These are phyloP conservation scores for Agapetus fuscipes DNA, from an alignment of 2,888 invertebrate genomes.

Conservation along the genomic window DNA sequence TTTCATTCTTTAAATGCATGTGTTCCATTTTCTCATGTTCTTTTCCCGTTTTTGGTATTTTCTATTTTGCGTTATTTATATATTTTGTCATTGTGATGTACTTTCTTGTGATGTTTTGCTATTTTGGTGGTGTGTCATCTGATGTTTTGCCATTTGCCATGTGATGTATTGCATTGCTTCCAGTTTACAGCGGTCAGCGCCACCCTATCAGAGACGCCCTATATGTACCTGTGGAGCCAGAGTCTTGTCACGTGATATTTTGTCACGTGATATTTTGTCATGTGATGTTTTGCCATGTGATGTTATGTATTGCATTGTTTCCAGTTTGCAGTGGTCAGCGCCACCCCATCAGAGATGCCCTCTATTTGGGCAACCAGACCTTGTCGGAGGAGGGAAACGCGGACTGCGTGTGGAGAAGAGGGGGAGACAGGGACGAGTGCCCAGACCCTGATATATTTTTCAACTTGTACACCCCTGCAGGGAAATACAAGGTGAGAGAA, in stretches of 20 bases:
- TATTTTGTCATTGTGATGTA: no score
- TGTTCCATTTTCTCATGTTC: no score
- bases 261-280: no score
- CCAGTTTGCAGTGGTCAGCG: constrained; percentile 20
- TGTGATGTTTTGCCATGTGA: no score
- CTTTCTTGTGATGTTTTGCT: no score
- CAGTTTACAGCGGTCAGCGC: constrained; percentile 20
- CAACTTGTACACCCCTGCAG: constrained; percentile 53
- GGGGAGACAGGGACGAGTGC: constrained; percentile 54
- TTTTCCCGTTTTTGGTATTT: no score
- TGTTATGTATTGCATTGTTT: not conserved
- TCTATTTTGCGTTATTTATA: no score
- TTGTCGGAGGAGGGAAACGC: constrained; percentile 43
- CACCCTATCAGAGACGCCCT: constrained; percentile 54
- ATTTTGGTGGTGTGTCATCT: no score
- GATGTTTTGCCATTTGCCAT: no score
- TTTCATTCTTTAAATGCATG: no score
- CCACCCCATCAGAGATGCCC: constrained; percentile 51
- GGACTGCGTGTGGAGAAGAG: constrained; percentile 61
- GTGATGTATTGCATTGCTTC: not conserved
- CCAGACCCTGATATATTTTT: constrained; percentile 61
- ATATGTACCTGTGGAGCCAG: no score
- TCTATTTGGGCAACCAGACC: constrained; percentile 49
- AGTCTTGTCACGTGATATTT: no score
- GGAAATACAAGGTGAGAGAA: constrained; percentile 35